These are phyloP conservation scores for Tillus elongatus DNA, from an alignment of 2,888 invertebrate species.

Conservation along the genomic window DNA sequence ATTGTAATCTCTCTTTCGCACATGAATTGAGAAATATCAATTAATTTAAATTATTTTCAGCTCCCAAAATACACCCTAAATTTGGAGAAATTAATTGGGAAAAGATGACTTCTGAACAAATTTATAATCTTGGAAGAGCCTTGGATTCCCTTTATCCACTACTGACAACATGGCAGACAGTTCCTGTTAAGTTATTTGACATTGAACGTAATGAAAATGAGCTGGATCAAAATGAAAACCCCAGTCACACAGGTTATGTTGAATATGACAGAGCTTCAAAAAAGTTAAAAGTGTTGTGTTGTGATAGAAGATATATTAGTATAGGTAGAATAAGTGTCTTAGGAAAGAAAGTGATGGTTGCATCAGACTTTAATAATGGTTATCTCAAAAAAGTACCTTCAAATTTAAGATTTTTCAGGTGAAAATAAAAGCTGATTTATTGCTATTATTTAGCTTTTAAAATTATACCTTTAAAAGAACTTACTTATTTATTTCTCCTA, in stretches of 20 bases:
- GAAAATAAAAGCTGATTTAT: neutral
- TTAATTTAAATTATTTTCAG: slow-evolving; percentile 45
- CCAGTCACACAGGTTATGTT: slow-evolving; percentile 47
- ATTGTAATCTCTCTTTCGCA: too few species aligned
- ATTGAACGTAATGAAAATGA: slow-evolving; percentile 25
- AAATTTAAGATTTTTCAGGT: neutral
- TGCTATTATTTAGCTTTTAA: neutral
- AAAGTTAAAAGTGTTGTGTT: slow-evolving; percentile 57
- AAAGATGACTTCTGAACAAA: slow-evolving; percentile 50
- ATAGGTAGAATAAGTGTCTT: slow-evolving; percentile 56
- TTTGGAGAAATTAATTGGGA: slow-evolving; percentile 60
- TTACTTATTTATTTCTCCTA: neutral
- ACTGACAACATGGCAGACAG: slow-evolving; percentile 52
- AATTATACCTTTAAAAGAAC: neutral
- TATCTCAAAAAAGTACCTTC: slow-evolving; percentile 54
- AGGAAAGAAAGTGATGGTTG: slow-evolving; percentile 63
- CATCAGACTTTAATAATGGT: slow-evolving; percentile 79
- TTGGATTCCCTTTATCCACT: slow-evolving; percentile 55
- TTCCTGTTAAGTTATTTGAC: slow-evolving; percentile 54
- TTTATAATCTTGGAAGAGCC: slow-evolving; percentile 66
- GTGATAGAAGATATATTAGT: slow-evolving; percentile 54
- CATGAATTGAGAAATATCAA: too few species aligned
- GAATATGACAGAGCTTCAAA: slow-evolving; percentile 51
- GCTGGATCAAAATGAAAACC: slow-evolving; percentile 7
- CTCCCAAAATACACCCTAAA: slow-evolving; percentile 59